Conservation (phyloP, 2,797 vertebrate genomes). For the Echiichthys vipera region DNA sequence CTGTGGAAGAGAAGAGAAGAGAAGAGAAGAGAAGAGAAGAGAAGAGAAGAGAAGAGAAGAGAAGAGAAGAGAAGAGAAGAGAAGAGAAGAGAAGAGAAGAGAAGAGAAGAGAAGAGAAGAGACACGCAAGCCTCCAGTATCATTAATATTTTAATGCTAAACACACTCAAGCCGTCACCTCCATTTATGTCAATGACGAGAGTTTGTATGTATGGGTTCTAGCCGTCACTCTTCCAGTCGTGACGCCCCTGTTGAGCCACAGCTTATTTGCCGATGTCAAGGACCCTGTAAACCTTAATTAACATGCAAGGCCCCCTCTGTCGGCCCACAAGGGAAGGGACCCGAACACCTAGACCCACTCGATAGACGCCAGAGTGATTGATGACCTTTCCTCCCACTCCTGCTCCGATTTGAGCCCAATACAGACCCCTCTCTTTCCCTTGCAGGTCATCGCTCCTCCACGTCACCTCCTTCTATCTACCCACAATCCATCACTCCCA, state of each 20-base stretch:
- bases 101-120: not conserved
- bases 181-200: slow-evolving; percentile 56
- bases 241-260: slow-evolving; percentile 1
- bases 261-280: slow-evolving; percentile 64
- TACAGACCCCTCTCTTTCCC: slow-evolving; percentile 47
- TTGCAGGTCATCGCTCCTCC: slow-evolving; percentile 62
- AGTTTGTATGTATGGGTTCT: slow-evolving; percentile 27
- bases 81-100: not conserved
- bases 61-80: not conserved
- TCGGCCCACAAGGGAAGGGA: slow-evolving; percentile 62
- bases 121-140: slow-evolving; percentile 41
- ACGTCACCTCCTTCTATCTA: slow-evolving; percentile 62
- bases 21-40: not conserved
- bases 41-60: slow-evolving; percentile 2
- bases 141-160: slow-evolving; percentile 71
- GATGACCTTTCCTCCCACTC: slow-evolving; percentile 66
- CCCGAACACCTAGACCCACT: slow-evolving; percentile 71
- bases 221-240: not conserved
- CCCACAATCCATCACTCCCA: slow-evolving; percentile 73
- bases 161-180: slow-evolving; percentile 54
- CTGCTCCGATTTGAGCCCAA: slow-evolving; percentile 50
- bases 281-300: slow-evolving; percentile 67
- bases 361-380: slow-evolving; percentile 78
- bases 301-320: slow-evolving; percentile 70
- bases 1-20: slow-evolving; percentile 51